phyloP scores from a whole-genome alignment of 2,888 invertebrate genomes.

The Bhutanitis thaidina region DNA sequence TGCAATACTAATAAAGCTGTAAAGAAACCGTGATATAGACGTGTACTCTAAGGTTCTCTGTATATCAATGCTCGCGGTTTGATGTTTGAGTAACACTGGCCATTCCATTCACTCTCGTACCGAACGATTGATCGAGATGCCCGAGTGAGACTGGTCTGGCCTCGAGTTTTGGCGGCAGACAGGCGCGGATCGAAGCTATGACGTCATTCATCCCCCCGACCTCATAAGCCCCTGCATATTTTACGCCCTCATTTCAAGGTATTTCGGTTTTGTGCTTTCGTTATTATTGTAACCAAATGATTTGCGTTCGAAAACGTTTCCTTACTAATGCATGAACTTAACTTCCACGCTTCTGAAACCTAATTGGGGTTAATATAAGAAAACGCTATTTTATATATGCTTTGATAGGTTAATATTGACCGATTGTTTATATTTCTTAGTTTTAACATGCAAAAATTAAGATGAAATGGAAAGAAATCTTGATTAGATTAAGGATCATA shows the following conservation, averaged over 20 bases:
- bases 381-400: background rate
- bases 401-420: too few species aligned
- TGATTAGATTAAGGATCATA: too few species aligned
- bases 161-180: constrained; percentile 52
- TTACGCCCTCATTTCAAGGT: constrained; percentile 54
- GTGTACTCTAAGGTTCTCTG: too few species aligned
- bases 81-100: constrained; percentile 1
- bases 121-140: constrained; percentile 53
- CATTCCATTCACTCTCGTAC: constrained; percentile 25
- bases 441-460: too few species aligned
- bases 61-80: too few species aligned
- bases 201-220: constrained; percentile 54
- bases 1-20: too few species aligned
- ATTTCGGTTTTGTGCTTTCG: constrained; percentile 19
- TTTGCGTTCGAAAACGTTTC: constrained; percentile 18
- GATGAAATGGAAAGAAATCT: too few species aligned
- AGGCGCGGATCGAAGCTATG: constrained; percentile 58
- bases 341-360: background rate
- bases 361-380: background rate
- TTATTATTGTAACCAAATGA: constrained; percentile 38
- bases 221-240: constrained; percentile 51
- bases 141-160: constrained; percentile 43
- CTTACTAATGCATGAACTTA: too few species aligned
- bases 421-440: background rate
- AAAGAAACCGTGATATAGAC: too few species aligned